These are phyloP conservation scores for Scolopax mira DNA, from an alignment of 2,113 vertebrate species.

Conservation along the genomic window DNA sequence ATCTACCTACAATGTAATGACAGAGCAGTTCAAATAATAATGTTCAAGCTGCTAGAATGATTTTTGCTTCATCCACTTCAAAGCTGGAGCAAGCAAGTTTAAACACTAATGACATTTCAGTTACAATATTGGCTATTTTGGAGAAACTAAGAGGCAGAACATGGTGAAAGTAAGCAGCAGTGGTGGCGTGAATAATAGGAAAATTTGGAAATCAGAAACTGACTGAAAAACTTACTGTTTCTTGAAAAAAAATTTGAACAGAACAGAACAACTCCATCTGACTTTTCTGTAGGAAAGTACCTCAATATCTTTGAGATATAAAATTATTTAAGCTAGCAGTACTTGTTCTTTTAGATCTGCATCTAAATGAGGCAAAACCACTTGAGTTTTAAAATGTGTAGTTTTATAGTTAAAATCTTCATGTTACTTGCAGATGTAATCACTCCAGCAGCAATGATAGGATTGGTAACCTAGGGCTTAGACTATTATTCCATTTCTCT, in stretches of 20 bases:
- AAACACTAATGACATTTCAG: neutral
- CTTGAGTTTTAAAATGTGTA: neutral
- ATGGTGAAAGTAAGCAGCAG: neutral
- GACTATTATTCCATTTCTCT: neutral
- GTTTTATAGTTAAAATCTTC: neutral
- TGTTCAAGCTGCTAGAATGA: neutral
- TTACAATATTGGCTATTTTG: neutral
- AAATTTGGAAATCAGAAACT: neutral
- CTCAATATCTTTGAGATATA: neutral
- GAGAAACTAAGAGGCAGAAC: neutral
- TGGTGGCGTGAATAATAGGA: neutral
- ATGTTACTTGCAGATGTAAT: neutral
- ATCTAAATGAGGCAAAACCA: neutral
- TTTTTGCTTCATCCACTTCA: neutral
- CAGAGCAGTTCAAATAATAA: neutral
- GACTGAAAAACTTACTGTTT: neutral
- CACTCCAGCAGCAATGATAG: neutral
- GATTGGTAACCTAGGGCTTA: neutral
- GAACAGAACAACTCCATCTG: neutral
- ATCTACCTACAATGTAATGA: neutral
- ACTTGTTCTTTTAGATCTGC: neutral
- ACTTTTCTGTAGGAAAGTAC: neutral
- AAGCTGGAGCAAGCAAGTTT: neutral
- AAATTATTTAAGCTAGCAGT: neutral
- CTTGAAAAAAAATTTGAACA: neutral